phyloP scores from a whole-genome alignment of 2,888 invertebrate genomes.

The Philereme transversata region DNA sequence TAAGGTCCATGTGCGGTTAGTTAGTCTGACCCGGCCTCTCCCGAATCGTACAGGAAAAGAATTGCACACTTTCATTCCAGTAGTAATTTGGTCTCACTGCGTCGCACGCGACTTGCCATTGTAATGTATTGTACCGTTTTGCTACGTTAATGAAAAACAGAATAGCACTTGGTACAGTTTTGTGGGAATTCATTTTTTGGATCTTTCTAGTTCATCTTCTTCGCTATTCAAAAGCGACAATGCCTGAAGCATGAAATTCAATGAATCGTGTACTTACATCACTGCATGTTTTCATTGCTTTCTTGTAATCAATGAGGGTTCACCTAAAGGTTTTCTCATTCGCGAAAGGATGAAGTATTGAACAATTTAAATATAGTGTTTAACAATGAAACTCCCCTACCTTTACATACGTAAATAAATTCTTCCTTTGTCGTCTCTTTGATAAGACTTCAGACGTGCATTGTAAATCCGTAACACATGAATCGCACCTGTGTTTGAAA shows the following conservation, averaged over 20 bases:
- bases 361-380: too few species aligned
- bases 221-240: conserved; percentile 16
- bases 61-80: conserved; percentile 53
- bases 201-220: conserved; percentile 25
- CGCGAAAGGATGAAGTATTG: too few species aligned
- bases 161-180: conserved; percentile 35
- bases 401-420: background rate
- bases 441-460: conserved; percentile 29
- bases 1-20: conserved; percentile 13
- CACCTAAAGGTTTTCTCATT: background rate
- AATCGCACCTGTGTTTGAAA: conserved; percentile 36
- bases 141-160: conserved; percentile 43
- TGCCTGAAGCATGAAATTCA: conserved; percentile 2
- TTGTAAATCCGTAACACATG: conserved; percentile 34
- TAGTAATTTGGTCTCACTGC: conserved; percentile 43
- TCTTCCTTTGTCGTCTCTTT: conserved; percentile 26
- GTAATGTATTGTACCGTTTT: conserved; percentile 42
- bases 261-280: background rate
- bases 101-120: conserved; percentile 43
- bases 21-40: conserved; percentile 33
- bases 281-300: background rate
- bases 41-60: conserved; percentile 53
- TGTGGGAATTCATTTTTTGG: conserved; percentile 32
- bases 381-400: too few species aligned
- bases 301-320: background rate